Evolutionary conservation across 2,888 invertebrate species (phyloP), one percentile per base, ranked within the genome.

Genomic region (Diachrysia chrysitis): DNA sequence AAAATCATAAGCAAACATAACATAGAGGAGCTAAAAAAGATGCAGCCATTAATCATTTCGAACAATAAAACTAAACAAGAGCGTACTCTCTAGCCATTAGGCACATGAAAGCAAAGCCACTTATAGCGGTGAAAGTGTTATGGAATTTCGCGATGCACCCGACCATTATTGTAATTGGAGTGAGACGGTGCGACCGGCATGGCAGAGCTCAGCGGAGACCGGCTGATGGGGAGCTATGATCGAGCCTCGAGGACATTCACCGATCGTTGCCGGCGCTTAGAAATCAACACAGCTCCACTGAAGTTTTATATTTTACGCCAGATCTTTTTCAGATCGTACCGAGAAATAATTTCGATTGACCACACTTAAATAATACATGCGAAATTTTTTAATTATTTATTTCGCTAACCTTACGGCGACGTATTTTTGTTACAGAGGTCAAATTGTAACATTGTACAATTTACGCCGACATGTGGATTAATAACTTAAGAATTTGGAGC

Each of bases 101-200:
- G 82, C 82, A 86, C 84, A 90, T 84, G 89, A 91, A 91, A 92
- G 91, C 89, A 88, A 90, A 88, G 86, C 86, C 87, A 87, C 84
- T 88, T 82, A 85, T 78, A 84, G 76, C 64, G 87, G 93, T 91
- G 93, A 93, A 93, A 93, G 93, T 92, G 87, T 83, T 88, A 90
- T 90, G 87, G 92, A 89, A 91, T 89, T 90, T 86, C 76, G 89
- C 89, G 91, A 92, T 90, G 90, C 89, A 89, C 88, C 88, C 84
- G 80, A 78, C 84, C 79, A 88, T 89, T 88, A 90, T 83, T 82
- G 88, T 87, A 93, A 93, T 89, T 91, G 88, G 92, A 93, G 89
- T 93, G 90, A 89, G 90, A 90, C 91, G 87, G 73, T 78, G 72
- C 75, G 85, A 85, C 84, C 63, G 57, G 64, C 58, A 71, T 68